Conservation (phyloP, 2,797 vertebrate species). For the Rhinophrynus dorsalis region DNA sequence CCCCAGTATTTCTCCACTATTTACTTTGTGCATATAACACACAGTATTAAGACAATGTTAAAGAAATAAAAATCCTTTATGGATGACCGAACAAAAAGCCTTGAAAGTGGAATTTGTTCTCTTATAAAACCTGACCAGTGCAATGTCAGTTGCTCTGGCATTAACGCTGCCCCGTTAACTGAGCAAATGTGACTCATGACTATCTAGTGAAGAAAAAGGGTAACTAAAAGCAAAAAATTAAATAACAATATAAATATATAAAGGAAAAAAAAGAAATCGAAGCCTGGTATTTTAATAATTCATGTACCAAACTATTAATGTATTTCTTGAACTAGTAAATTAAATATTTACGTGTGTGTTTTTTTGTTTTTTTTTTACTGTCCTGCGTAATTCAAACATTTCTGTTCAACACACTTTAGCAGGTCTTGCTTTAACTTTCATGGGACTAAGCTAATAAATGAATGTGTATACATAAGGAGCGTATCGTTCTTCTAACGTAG, state of each 20-base stretch:
- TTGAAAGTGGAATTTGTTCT: slow-evolving; percentile 56
- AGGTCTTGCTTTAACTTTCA: slow-evolving; percentile 27
- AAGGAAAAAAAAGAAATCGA: slow-evolving; percentile 50
- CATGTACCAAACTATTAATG: slow-evolving; percentile 47
- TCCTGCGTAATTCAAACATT: slow-evolving; percentile 47
- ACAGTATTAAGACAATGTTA: too few species aligned
- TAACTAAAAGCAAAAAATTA: slow-evolving; percentile 48
- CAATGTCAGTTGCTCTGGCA: slow-evolving; percentile 66
- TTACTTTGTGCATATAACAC: too few species aligned
- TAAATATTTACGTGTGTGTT: slow-evolving; percentile 65
- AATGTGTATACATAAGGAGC: slow-evolving; percentile 21
- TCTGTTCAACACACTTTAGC: slow-evolving; percentile 37
- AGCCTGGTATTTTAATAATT: slow-evolving; percentile 67
- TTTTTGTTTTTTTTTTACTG: slow-evolving; percentile 39
- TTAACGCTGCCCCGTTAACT: slow-evolving; percentile 57
- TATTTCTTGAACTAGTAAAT: slow-evolving; percentile 58
- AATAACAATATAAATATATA: neutral
- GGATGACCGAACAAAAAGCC: too few species aligned
- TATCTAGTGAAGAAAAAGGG: slow-evolving; percentile 65
- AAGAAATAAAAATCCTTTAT: too few species aligned
- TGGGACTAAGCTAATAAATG: slow-evolving; percentile 38
- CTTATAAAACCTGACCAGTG: slow-evolving; percentile 68
- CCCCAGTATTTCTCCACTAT: too few species aligned
- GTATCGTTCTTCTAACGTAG: slow-evolving; percentile 28
- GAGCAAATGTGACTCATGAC: slow-evolving; percentile 70